Evolutionary conservation across 2,113 vertebrate genomes (phyloP).

Genomic region (Crocuta crocuta): DNA sequence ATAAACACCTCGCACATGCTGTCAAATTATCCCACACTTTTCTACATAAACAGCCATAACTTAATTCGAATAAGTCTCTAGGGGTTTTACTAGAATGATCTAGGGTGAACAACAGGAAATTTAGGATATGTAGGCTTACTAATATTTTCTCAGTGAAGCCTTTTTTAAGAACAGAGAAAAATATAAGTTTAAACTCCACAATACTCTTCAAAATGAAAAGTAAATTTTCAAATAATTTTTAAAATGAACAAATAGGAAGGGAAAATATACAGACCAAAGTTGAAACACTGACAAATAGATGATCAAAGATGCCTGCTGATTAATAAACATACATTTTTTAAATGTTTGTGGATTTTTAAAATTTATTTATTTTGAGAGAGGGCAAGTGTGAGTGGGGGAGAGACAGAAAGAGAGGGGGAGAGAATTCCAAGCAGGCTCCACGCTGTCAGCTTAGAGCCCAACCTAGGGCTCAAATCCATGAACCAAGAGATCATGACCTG

Average conservation of each 20-base stretch:
- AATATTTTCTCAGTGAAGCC: slow-evolving; percentile 50
- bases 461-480: too few species aligned
- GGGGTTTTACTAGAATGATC: neutral
- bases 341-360: too few species aligned
- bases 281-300: neutral
- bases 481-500: too few species aligned
- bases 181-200: neutral
- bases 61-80: neutral
- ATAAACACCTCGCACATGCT: neutral
- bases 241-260: slow-evolving; percentile 50
- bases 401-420: too few species aligned
- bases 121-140: neutral
- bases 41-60: neutral
- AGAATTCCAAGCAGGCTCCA: too few species aligned
- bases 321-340: neutral
- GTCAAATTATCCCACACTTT: neutral
- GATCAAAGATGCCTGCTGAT: neutral
- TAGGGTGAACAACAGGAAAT: neutral
- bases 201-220: slow-evolving; percentile 71
- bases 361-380: too few species aligned
- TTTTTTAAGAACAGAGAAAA: slow-evolving; percentile 48
- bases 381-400: too few species aligned
- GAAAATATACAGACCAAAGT: neutral
- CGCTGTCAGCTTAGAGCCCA: too few species aligned
- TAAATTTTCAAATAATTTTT: slow-evolving; percentile 49